Evolutionary conservation across 2,888 invertebrate genomes (phyloP), one percentile per base, ranked within the genome.

Genomic region (Oegoconia quadripuncta): DNA sequence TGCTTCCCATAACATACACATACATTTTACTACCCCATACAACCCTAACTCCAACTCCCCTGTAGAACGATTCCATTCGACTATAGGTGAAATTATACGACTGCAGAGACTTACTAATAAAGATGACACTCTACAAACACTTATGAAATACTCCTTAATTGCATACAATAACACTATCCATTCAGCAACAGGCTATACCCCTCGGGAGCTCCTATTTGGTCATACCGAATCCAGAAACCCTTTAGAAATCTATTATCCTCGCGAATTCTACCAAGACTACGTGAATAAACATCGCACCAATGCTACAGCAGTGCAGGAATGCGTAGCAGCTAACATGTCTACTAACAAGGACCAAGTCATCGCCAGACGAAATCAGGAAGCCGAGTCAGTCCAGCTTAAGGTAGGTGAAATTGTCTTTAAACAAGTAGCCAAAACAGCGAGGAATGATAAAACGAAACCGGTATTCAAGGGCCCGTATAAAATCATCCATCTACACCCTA

Each of bases 21-120:
- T 50, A 9, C 49, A 53, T 15, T 45, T 56, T 14, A 42, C 46
- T 0, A 54, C 56, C 2, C 49, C 50, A 1, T 46, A 55, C 25
- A 57, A 49, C 20, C 51, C 52, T 0, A 52, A 41, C 28, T 55
- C 51, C 7, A 52, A 46, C 46, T 51, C 38, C 11, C 16, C 48
- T 1, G 29, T 57, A 15, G 50, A 57, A 41, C 15, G 55, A 8
- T 53, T 48, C 20, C 48, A 48, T 27, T 40, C 25, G 12, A 52
- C 45, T 1, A 14, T 44, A 13, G 30, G 39, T 1, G 50, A 45
- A 38, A 46, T 44, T 11, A 44, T 44, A 13, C 17, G 48, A 14
- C 20, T 45, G n/a, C 46, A 43, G 1, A 46, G 43, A 42, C 40
- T 46, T 15, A 46, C 48, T 5, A 15, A 46, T n/a, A 34, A 31